Conservation (phyloP, 2,797 vertebrate species). For the Spinus olivaceus region DNA sequence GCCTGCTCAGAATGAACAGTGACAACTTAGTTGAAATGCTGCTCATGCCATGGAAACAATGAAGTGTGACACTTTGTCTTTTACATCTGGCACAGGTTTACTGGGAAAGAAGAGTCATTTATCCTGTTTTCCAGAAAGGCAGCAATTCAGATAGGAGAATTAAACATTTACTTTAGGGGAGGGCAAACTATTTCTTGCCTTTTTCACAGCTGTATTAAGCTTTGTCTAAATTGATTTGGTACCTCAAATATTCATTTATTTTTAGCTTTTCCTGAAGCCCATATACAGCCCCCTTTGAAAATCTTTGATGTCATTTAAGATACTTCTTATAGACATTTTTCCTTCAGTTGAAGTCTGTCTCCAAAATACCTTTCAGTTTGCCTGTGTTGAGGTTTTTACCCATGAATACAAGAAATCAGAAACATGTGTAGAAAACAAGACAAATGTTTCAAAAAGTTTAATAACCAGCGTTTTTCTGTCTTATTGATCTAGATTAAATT, state of each 20-base stretch:
- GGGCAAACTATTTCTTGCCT: not conserved
- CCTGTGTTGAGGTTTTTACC: not conserved
- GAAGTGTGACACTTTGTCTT: constrained; percentile 38
- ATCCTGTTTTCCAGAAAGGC: not conserved
- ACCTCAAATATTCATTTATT: not conserved
- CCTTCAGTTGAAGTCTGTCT: not conserved
- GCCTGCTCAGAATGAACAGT: constrained; percentile 14
- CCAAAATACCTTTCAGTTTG: not conserved
- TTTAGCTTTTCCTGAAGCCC: not conserved
- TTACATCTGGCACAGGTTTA: constrained; percentile 28
- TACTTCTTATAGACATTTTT: not conserved
- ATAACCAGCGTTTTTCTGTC: not conserved
- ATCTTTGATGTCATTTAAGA: not conserved
- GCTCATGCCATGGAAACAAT: constrained; percentile 50
- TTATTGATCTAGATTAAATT: not conserved
- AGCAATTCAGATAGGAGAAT: not conserved
- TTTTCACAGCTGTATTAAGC: not conserved
- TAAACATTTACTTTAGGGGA: not conserved
- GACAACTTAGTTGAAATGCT: constrained; percentile 47
- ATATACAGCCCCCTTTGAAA: not conserved
- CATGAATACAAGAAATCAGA: not conserved
- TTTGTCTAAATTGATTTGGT: not conserved
- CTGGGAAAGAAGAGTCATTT: not conserved
- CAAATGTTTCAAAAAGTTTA: not conserved
- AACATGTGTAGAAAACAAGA: not conserved